Percentiles rank a stretch among this genome's conserved stretches.
These are phyloP conservation scores for Eurystomus gularis DNA, from an alignment of 2,113 vertebrate species.

Conservation along the genomic window DNA sequence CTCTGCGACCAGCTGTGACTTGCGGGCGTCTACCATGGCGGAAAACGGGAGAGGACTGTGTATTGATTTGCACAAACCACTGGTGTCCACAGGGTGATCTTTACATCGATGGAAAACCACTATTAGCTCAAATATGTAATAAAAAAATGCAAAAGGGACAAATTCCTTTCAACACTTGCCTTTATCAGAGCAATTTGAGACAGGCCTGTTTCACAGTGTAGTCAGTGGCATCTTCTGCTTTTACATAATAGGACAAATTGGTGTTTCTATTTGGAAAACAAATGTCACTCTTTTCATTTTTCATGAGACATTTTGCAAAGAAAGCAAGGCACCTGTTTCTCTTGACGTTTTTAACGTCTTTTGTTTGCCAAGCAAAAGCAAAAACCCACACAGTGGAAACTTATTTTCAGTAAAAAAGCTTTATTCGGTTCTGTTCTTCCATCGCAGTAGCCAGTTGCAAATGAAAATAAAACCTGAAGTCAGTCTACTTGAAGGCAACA, in stretches of 20 bases:
- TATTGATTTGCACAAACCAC: neutral
- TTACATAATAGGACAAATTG: neutral
- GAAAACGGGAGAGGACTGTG: neutral
- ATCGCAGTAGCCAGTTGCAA: neutral
- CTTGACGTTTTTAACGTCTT: fast-evolving
- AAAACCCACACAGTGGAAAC: neutral
- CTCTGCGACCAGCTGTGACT: neutral
- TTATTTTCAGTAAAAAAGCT: neutral
- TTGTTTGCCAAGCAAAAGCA: neutral
- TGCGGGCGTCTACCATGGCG: fast-evolving
- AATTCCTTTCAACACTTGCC: neutral
- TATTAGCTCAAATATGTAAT: neutral
- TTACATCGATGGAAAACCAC: neutral
- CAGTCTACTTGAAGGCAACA: neutral
- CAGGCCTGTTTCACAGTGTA: fast-evolving
- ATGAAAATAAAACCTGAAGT: neutral
- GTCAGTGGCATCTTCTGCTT: neutral
- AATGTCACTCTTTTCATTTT: fast-evolving
- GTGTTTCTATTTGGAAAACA: neutral
- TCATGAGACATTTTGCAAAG: neutral
- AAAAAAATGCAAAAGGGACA: neutral
- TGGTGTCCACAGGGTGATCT: neutral
- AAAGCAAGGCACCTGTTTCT: neutral
- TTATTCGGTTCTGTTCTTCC: neutral
- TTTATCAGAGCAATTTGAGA: neutral